phyloP scores from a whole-genome alignment of 2,888 invertebrate species.

The Aphrophora alni region DNA sequence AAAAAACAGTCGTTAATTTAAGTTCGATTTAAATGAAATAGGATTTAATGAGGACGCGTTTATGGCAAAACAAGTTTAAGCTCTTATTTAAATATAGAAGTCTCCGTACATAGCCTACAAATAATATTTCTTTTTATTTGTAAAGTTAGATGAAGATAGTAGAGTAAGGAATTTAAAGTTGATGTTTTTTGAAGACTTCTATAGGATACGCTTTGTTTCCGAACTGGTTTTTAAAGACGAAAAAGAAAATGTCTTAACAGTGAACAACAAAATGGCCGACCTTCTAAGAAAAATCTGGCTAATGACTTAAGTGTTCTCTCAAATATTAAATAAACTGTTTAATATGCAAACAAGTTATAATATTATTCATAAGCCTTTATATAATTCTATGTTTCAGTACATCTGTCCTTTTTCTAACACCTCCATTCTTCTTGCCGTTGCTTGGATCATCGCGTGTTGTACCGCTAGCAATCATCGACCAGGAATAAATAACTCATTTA shows the following conservation, averaged over 20 bases:
- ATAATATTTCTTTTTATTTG: too few relatives aligned
- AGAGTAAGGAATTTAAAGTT: not conserved
- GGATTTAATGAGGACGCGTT: too few relatives aligned
- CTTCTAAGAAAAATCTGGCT: not conserved
- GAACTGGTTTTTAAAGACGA: not conserved
- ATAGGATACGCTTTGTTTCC: not conserved
- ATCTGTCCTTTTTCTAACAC: not conserved
- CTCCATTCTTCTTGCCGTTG: not conserved
- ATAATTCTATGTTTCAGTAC: not conserved
- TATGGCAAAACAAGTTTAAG: too few relatives aligned
- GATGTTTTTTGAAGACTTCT: not conserved
- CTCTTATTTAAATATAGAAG: too few relatives aligned
- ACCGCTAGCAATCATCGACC: conserved; percentile 2
- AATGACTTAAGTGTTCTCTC: not conserved
- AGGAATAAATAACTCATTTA: conserved; percentile 6
- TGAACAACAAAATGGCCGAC: not conserved
- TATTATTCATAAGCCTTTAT: conserved; percentile 3
- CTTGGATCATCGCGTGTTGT: not conserved
- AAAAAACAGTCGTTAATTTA: too few relatives aligned
- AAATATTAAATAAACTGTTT: not conserved
- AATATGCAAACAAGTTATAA: not conserved
- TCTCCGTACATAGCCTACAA: too few relatives aligned
- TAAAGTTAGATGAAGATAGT: too few relatives aligned
- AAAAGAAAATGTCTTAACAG: conserved; percentile 3
- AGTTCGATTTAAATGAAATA: too few relatives aligned